Base-by-base conservation (phyloP, 1,140 invertebrate genomes). In the Bombus confusus region DNA sequence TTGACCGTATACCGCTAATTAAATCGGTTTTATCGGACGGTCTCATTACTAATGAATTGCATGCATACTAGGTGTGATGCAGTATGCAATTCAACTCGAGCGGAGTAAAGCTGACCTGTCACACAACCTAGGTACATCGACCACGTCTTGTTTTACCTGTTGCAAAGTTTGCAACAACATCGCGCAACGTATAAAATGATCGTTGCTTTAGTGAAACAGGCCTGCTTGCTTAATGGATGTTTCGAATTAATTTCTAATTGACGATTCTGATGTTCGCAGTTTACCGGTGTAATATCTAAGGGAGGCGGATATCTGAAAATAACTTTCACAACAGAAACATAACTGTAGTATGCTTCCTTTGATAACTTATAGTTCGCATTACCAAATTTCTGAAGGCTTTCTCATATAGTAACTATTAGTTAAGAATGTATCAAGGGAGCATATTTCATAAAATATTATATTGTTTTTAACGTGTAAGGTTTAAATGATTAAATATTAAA, bases 21-120 rank as follows among this genome's bases (percentile, higher is more conserved):
- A 88, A 90, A 85, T 85, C 79, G 84, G 79, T 90, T 90, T 86
- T 83, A 89, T 80, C 79, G 88, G 34, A 72, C 43, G 85, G 83
- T 76, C 64, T 79, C 81, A 85, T 87, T 84, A 80, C 72, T 84
- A 91, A 90, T 88, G 77, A 91, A 90, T 85, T 34, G 82, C 13
- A 79, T 64, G 80, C 88, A 69, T 68, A 77, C 39, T 52, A 37
- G 71, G n/a, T 62, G 59, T 62, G 52, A 66, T 68, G 64, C 74
- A 76, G 66, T 80, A 73, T 43, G 77, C 79, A 82, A 85, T 89
- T 80, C 75, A 68, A 69, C 68, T 78, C 64, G 59, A 52, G 43
- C 34, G 37, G 34, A 64, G 68, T 62, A 84, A 87, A 84, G 80
- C 68, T 69, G 88, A 77, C 52, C 85, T 69, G 80, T 87, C 87